These are phyloP conservation scores for Agriotes lineatus DNA, from an alignment of 2,888 invertebrate genomes.

Conservation along the genomic window DNA sequence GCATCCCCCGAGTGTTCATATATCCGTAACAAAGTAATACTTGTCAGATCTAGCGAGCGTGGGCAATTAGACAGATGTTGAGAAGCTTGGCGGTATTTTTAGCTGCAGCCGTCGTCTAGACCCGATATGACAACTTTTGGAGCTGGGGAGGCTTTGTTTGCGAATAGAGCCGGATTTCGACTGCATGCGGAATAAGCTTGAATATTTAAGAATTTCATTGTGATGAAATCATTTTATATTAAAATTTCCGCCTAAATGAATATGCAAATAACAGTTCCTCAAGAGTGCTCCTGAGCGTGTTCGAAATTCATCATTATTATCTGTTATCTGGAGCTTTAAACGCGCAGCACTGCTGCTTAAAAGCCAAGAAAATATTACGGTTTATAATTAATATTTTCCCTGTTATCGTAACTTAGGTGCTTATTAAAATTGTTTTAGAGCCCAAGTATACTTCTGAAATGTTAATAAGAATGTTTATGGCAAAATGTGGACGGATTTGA, in stretches of 20 bases:
- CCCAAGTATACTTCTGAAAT: neutral
- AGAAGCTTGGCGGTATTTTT: slow-evolving; percentile 38
- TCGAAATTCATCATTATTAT: slow-evolving; percentile 39
- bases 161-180: slow-evolving; percentile 32
- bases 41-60: slow-evolving; percentile 38
- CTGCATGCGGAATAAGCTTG: slow-evolving; percentile 39
- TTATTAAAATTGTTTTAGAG: neutral
- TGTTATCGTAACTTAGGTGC: slow-evolving; percentile 5
- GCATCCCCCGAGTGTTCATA: slow-evolving; percentile 34
- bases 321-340: slow-evolving; percentile 30
- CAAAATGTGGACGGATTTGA: too few relatives aligned
- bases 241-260: slow-evolving; percentile 42
- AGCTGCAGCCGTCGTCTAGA: slow-evolving; percentile 27
- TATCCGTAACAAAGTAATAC: slow-evolving; percentile 36
- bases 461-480: too few relatives aligned
- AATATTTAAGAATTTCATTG: slow-evolving; percentile 42
- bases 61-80: slow-evolving; percentile 42
- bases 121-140: slow-evolving; percentile 32
- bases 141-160: slow-evolving; percentile 34
- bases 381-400: slow-evolving; percentile 14
- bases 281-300: slow-evolving; percentile 35
- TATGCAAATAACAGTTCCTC: slow-evolving; percentile 38
- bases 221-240: slow-evolving; percentile 43
- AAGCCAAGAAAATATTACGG: slow-evolving; percentile 6
- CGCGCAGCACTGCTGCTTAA: slow-evolving; percentile 7